Evolutionary conservation across 2,113 vertebrate species (phyloP).

Genomic region (Seriola quinqueradiata): DNA sequence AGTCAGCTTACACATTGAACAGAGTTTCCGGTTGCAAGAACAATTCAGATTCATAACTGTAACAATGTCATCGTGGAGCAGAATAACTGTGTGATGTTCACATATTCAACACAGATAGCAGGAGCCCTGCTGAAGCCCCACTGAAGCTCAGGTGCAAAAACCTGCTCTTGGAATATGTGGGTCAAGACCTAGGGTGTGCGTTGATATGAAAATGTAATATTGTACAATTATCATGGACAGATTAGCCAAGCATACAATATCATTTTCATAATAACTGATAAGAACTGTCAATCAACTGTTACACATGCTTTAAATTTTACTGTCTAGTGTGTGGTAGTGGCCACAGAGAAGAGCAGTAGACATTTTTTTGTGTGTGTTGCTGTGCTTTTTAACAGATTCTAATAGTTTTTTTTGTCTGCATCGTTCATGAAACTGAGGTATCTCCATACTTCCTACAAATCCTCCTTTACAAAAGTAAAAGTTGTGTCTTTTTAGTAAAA

Average conservation of each 20-base stretch:
- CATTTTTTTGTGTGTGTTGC: neutral
- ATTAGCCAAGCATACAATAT: neutral
- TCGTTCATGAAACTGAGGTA: too few species aligned
- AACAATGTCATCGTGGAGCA: neutral
- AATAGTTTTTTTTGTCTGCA: too few species aligned
- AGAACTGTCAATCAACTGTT: neutral
- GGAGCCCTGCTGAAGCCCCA: neutral
- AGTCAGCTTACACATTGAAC: constrained; percentile 13
- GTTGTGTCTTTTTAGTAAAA: too few species aligned
- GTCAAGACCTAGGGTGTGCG: neutral
- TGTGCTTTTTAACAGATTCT: neutral
- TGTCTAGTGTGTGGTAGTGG: neutral
- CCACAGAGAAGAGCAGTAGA: neutral
- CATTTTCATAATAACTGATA: neutral
- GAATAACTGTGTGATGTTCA: constrained; percentile 3
- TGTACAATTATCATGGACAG: neutral
- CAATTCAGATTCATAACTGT: constrained; percentile 23
- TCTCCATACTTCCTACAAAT: too few species aligned
- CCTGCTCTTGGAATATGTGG: neutral
- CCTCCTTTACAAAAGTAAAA: neutral
- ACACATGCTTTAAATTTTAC: neutral
- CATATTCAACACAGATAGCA: constrained; percentile 4
- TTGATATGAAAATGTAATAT: neutral
- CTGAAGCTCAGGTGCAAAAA: constrained; percentile 1
- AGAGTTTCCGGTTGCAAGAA: constrained; percentile 33